Percentiles rank a stretch among this genome's conserved stretches.
Evolutionary conservation across 1,140 invertebrate genomes (phyloP).

Genomic region (Asobara japonica): DNA sequence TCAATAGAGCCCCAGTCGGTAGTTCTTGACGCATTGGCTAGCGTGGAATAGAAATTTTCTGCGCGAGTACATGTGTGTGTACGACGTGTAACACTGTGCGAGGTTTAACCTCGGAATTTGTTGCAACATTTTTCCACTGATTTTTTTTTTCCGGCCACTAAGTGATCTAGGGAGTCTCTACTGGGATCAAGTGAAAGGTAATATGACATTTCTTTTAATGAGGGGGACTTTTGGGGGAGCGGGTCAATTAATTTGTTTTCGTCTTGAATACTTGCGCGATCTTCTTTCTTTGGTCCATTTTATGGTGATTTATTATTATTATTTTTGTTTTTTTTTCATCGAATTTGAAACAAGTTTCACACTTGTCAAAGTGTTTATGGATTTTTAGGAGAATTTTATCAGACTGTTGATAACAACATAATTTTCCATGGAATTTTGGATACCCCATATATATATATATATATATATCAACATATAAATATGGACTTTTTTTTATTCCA

Average conservation of each 20-base stretch:
- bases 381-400: too few species aligned
- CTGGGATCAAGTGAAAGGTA: constrained; percentile 7
- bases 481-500: too few species aligned
- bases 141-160: neutral
- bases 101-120: neutral
- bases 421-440: too few species aligned
- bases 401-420: too few species aligned
- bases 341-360: too few species aligned
- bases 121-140: neutral
- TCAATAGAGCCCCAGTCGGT: too few species aligned
- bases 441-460: too few species aligned
- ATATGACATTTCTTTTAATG: neutral
- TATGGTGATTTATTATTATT: neutral
- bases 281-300: neutral
- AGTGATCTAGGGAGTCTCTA: neutral
- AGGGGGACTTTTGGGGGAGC: neutral
- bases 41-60: neutral
- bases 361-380: too few species aligned
- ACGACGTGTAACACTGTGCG: neutral
- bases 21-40: too few species aligned
- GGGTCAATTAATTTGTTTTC: constrained; percentile 10
- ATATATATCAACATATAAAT: too few species aligned
- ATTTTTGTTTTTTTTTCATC: neutral
- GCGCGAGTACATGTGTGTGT: neutral
- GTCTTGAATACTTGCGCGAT: neutral